These are phyloP conservation scores for Boloria selene DNA, from an alignment of 2,888 invertebrate species.

Conservation along the genomic window DNA sequence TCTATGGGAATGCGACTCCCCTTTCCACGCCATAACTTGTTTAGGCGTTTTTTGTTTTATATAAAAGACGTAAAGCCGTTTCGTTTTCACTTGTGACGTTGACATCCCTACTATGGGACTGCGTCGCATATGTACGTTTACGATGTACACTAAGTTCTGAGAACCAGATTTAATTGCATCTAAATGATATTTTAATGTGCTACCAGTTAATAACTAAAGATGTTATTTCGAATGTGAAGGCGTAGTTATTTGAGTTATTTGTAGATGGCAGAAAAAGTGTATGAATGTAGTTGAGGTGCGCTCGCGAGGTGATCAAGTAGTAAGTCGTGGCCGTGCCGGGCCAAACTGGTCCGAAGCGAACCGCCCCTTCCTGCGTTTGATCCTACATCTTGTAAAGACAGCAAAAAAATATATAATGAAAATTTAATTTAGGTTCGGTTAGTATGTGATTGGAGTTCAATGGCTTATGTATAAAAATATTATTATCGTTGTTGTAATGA, in stretches of 20 bases:
- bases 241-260: conserved; percentile 13
- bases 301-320: conserved; percentile 45
- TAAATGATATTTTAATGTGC: conserved; percentile 5
- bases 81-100: conserved; percentile 30
- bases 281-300: conserved; percentile 55
- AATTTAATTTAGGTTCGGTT: background rate
- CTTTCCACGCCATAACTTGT: conserved; percentile 35
- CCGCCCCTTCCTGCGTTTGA: conserved; percentile 75
- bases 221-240: background rate
- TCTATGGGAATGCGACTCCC: conserved; percentile 66
- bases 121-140: conserved; percentile 24
- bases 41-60: conserved; percentile 22
- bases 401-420: conserved; percentile 37
- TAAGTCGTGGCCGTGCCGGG: conserved; percentile 32
- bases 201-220: too few relatives aligned
- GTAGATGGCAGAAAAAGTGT: conserved; percentile 37
- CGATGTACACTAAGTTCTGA: background rate
- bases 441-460: too few relatives aligned
- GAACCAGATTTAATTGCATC: conserved; percentile 19
- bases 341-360: conserved; percentile 69
- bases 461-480: too few relatives aligned
- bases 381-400: conserved; percentile 46
- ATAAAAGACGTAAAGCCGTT: conserved; percentile 27
- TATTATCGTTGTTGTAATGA: too few relatives aligned
- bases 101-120: conserved; percentile 17